Conservation (phyloP, 2,113 vertebrate genomes). For the Stomatorhinus ivindoensis region DNA sequence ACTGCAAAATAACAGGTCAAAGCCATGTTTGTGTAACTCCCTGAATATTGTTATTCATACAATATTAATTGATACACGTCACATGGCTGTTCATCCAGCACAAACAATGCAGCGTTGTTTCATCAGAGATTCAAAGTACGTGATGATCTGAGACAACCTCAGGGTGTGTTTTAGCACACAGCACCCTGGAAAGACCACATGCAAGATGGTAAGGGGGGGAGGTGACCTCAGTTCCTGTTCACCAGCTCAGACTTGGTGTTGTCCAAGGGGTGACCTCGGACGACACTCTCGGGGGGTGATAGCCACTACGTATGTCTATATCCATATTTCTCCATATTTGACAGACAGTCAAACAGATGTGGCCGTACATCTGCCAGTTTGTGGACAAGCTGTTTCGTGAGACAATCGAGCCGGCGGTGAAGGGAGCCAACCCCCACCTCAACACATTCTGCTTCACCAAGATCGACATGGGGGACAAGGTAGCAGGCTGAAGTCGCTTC, state of each 20-base stretch:
- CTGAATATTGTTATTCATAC: not conserved
- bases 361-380: constrained; percentile 96
- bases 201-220: not conserved
- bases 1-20: not conserved
- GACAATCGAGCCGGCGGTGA: constrained; percentile 88
- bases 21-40: not conserved
- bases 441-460: constrained; percentile 88
- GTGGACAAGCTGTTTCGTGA: constrained; percentile 92
- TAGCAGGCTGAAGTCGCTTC: constrained; percentile 39
- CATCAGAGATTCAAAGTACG: not conserved
- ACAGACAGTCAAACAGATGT: constrained; percentile 95
- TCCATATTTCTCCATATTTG: constrained; percentile 4
- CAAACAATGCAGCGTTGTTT: not conserved
- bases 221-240: not conserved
- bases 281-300: not conserved
- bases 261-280: not conserved
- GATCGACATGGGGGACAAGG: constrained; percentile 90
- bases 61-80: not conserved
- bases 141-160: not conserved
- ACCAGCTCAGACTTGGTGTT: not conserved
- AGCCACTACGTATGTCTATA: not conserved
- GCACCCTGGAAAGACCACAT: not conserved
- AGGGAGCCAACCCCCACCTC: constrained; percentile 80
- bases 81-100: not conserved
- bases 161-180: not conserved